These are phyloP conservation scores for Hycleus phaleratus DNA, from an alignment of 1,140 invertebrate species.

Conservation along the genomic window DNA sequence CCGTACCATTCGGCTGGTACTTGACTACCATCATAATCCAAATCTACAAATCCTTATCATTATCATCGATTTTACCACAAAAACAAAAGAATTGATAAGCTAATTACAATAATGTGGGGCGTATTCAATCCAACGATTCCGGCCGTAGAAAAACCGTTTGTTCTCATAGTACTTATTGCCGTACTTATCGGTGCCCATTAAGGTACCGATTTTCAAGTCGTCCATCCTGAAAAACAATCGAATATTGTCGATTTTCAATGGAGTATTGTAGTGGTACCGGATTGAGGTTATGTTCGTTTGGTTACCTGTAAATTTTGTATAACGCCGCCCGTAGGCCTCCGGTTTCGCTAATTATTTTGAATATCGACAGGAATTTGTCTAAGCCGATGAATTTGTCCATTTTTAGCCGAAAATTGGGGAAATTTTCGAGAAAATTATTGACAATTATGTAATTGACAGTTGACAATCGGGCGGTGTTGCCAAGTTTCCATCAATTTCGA, in stretches of 20 bases:
- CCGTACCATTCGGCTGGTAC: conserved; percentile 86
- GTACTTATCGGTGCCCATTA: conserved; percentile 90
- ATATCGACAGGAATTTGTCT: conserved; percentile 62
- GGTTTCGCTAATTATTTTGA: conserved; percentile 63
- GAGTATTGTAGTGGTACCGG: not conserved
- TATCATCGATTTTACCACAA: not conserved
- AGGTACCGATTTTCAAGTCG: conserved; percentile 73
- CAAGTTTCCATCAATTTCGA: no score
- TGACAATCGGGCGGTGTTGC: no score
- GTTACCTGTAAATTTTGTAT: conserved; percentile 68
- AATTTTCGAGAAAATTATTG: not conserved
- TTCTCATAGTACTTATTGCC: conserved; percentile 98
- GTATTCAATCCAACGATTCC: conserved; percentile 94
- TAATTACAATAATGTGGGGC: conserved; percentile 51
- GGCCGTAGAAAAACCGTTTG: conserved; percentile 76
- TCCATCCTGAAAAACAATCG: conserved; percentile 60
- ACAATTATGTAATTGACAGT: not conserved
- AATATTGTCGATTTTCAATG: not conserved
- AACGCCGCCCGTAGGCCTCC: conserved; percentile 66
- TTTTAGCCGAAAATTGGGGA: not conserved
- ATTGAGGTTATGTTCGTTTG: conserved; percentile 35
- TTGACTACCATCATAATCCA: conserved; percentile 93
- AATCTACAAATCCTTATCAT: conserved; percentile 32
- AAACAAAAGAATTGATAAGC: no score
- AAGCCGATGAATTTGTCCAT: conserved; percentile 61